Evolutionary conservation across 1,140 invertebrate species (phyloP), one percentile per base, ranked within the genome.

Genomic region (Ceratina australensis): DNA sequence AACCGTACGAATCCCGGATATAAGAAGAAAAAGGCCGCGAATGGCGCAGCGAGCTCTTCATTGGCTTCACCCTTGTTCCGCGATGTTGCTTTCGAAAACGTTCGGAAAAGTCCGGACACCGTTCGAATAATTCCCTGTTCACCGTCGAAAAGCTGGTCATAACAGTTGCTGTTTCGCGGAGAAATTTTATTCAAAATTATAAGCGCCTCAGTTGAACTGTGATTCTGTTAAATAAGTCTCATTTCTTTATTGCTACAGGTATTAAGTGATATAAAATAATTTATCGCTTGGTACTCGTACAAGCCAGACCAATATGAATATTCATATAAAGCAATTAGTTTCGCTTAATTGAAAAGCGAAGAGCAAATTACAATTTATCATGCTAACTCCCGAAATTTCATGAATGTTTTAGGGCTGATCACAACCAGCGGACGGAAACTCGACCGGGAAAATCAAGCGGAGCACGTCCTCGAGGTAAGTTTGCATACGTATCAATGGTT

Each of bases 391-490:
- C 60, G 3, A n/a, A n/a, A 7, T 47, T 50, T 18, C 18, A 50
- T 82, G 85, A 42, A 74, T 89, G 79, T 93, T 93, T 61, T 93
- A 97, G 97, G 97, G 73, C 91, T 96, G 56, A 96, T 98, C 72
- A 95, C 93, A 65, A 98, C 97, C 28, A 98, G 96, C 22, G 95
- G 95, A 22, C 93, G 97, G 42, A 94, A 95, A 87, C 92, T 98
- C 69, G 97, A 99, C 91, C 94, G 97, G 81, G 97, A 98, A 90
- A 95, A 95, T 86, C 96, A 97, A 88, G 93, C 95, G 0, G 94
- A 97, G 86, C 97, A 98, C 91, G 95, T 97, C 86, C 93, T 98
- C 7, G 96, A 97, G 94, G 96, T 98, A 91, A 94, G 92, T 90
- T 65, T 67, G 67, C 57, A 71, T 71, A n/a, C n/a, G n/a, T n/a